Evolutionary conservation across 92 coral and sea anemone genomes (phyloP), one percentile per base, ranked within the genome.

Genomic region (Diadumene lineata): DNA sequence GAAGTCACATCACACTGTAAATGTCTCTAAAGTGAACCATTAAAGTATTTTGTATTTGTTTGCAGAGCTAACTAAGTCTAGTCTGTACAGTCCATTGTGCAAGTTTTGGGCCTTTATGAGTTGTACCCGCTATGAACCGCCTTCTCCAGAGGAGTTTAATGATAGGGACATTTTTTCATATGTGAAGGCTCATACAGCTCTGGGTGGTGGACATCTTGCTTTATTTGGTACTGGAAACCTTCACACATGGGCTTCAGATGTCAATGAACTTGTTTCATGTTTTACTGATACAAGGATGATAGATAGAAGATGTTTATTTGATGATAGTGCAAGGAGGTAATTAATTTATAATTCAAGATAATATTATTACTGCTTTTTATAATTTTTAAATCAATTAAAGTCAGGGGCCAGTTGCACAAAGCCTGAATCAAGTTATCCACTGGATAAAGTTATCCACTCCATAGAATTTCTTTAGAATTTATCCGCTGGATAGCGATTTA

Each of bases 101-200:
- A 94, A 94, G 79, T 82, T 92, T 48, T 86, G 96, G 97, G 84
- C 86, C 15, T 94, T 94, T 56, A 94, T 94, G 98, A 92, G 94
- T 10, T 94, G 94, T 66, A 88, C 98, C 0, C 91, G 84, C 75
- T 94, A 94, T 64, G 94, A 88, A 44, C 98, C 98, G 31, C 97
- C 97, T 26, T 46, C 86, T 8, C 83, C 84, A 18, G 87, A 84
- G 1, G 84, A 85, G 75, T 85, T 94, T 69, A 34, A 84, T 50
- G 90, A 76, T 31, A 88, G 72, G 74, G 73, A 83, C 78, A 72
- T 88, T 11, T 70, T 79, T 3, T 66, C 73, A 75, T 94, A 94
- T 69, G 90, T 94, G 62, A 94, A 84, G 81, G 98, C 90, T 10
- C 98, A 94, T 75, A 94, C 98, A 26, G 98, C 98, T 0, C 84